Conservation (phyloP, 2,797 vertebrate genomes). For the Eleutherodactylus coqui region DNA sequence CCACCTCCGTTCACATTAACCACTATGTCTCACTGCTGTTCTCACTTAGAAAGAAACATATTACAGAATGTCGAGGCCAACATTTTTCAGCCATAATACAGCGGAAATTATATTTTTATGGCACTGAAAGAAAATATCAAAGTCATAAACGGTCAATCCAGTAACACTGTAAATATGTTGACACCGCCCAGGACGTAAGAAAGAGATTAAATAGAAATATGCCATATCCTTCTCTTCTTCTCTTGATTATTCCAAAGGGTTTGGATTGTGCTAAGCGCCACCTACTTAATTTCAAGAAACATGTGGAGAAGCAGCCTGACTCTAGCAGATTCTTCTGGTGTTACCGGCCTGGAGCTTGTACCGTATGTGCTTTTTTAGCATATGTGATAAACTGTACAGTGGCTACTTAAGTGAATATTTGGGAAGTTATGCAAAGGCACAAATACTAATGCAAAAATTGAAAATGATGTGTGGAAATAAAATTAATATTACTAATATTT, state of each 20-base stretch:
- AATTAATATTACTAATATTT: neutral
- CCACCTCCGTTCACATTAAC: neutral
- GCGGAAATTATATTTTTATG: neutral
- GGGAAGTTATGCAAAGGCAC: neutral
- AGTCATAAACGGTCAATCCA: neutral
- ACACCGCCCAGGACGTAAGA: neutral
- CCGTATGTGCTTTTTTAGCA: neutral
- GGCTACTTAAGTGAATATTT: neutral
- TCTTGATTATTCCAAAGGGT: neutral
- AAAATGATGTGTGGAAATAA: neutral
- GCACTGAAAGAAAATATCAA: neutral
- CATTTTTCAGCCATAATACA: neutral
- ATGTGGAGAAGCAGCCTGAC: neutral
- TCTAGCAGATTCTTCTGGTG: neutral
- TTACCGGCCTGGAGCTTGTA: neutral
- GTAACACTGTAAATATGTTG: neutral
- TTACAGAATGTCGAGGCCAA: neutral
- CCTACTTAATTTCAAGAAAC: constrained; percentile 1
- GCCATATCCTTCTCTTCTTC: neutral
- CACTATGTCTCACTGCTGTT: neutral
- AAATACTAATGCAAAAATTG: neutral
- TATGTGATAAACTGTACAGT: neutral
- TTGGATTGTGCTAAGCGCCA: neutral
- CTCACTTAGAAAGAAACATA: neutral
- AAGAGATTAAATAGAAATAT: neutral